These are phyloP conservation scores for Andricus quercusramuli DNA, from an alignment of 2,888 invertebrate species.

Conservation along the genomic window DNA sequence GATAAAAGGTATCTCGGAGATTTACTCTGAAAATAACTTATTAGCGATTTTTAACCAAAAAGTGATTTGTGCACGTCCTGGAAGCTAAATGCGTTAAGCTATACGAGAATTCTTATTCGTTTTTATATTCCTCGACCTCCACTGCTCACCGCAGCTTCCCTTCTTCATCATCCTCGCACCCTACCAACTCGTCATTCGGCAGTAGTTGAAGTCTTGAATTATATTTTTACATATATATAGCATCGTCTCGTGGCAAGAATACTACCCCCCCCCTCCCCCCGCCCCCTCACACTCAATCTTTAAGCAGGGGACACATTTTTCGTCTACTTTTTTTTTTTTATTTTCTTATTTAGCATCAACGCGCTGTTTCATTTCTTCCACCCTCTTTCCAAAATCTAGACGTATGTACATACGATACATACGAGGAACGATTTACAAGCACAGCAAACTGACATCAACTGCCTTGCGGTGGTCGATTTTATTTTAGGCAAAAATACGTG, in stretches of 20 bases:
- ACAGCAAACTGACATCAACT: conserved; percentile 28
- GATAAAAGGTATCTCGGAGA: too few relatives aligned
- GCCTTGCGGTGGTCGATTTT: conserved; percentile 57
- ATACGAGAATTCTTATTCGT: conserved; percentile 22
- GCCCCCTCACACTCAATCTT: background rate
- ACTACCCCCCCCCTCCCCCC: background rate
- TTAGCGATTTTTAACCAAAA: too few relatives aligned
- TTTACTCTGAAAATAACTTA: too few relatives aligned
- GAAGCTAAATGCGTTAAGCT: too few relatives aligned
- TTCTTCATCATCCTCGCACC: background rate
- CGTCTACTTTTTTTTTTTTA: background rate
- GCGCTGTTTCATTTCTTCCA: conserved; percentile 54
- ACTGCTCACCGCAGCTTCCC: background rate
- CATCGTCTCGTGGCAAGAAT: conserved; percentile 49
- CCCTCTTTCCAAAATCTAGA: conserved; percentile 52
- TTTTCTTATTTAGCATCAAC: background rate
- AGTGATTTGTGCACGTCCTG: too few relatives aligned
- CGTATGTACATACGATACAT: conserved; percentile 50
- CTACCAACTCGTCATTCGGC: conserved; percentile 55
- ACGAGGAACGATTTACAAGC: conserved; percentile 56
- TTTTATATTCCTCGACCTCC: conserved; percentile 29
- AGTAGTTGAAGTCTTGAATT: conserved; percentile 67
- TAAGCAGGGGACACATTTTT: background rate
- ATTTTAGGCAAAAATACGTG: conserved; percentile 47
- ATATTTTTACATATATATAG: conserved; percentile 65